Evolutionary conservation across 2,113 vertebrate species (phyloP).

Genomic region (Phocoena phocoena): DNA sequence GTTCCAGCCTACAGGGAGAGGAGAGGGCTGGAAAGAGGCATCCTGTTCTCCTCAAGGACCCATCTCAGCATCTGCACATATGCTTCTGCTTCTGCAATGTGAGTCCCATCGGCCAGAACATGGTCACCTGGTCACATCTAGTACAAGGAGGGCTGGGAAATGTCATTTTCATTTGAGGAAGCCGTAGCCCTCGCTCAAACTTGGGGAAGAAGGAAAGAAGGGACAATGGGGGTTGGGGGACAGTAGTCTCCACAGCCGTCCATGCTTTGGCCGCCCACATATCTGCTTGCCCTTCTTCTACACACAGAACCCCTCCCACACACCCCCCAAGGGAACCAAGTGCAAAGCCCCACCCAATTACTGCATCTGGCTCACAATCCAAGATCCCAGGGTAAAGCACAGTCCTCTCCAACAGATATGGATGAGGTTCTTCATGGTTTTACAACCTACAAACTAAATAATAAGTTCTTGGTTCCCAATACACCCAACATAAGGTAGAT

Average conservation of each 20-base stretch:
- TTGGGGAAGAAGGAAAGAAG: not conserved
- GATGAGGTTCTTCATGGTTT: not conserved
- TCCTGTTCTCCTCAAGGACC: not conserved
- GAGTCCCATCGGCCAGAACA: not conserved
- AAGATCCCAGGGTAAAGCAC: not conserved
- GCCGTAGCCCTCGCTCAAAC: rapidly evolving
- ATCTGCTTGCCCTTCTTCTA: rapidly evolving
- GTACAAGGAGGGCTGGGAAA: not conserved
- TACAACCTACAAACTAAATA: not conserved
- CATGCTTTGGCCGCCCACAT: rapidly evolving
- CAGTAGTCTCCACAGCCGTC: not conserved
- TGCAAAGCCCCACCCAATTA: not conserved
- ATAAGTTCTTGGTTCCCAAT: not conserved
- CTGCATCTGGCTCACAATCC: not conserved
- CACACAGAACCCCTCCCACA: too few species aligned
- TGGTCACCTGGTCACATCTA: not conserved
- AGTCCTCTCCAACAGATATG: not conserved
- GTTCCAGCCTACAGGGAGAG: not conserved
- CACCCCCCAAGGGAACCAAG: not conserved
- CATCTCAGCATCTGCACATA: rapidly evolving
- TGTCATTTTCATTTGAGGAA: not conserved
- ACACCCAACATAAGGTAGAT: rapidly evolving
- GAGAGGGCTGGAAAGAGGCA: not conserved
- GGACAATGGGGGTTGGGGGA: rapidly evolving
- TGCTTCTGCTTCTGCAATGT: too few species aligned